Base-by-base conservation (phyloP, 2,113 vertebrate genomes). In the Pungitius pungitius region DNA sequence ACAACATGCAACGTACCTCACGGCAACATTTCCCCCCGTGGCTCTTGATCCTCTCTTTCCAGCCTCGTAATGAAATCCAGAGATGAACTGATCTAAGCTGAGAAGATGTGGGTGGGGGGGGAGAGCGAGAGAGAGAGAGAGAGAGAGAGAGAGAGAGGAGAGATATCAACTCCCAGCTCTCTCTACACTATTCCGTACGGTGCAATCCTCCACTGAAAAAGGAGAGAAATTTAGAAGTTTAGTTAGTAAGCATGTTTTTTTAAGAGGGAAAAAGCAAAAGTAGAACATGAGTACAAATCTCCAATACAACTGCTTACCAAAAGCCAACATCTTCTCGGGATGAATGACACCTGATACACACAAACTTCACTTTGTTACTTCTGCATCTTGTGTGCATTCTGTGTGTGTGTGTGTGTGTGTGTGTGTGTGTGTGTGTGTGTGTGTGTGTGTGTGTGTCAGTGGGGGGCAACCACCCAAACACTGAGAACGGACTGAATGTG, bases 251-350 rank as follows among this genome's bases (percentile, higher is more conserved):
- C 11, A 9, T 47, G 43, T 69, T 71, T 63, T 55, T 65, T 68
- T 57, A 43, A 68, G 30, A 63, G 30, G 72, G 20, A 64, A 12
- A 72, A 18, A 13, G 70, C 69, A 87, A 49, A 78, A 69, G 45
- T 43, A 56, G 84, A 67, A 52, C 22, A 13, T 27, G 68, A 78
- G 83, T 83, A 82, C 62, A 83, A 88, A 89, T 88, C 85, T 86
- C 83, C 85, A 84, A 82, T 88, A 78, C 90, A 76, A 77, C 80
- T 70, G 84, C 82, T 91, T 79, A 85, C 79, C 79, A 89, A 35
- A 80, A 78, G 86, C 77, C 74, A 85, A 87, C 89, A 80, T 89
- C 87, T 89, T 88, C 80, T 76, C 59, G 75, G 52, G 85, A 74
- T 82, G 75, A 85, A 74, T 85, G 89, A 82, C 81, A 86, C 71